Base-by-base conservation (phyloP, 2,888 invertebrate species). In the Leucophenga maculata region DNA sequence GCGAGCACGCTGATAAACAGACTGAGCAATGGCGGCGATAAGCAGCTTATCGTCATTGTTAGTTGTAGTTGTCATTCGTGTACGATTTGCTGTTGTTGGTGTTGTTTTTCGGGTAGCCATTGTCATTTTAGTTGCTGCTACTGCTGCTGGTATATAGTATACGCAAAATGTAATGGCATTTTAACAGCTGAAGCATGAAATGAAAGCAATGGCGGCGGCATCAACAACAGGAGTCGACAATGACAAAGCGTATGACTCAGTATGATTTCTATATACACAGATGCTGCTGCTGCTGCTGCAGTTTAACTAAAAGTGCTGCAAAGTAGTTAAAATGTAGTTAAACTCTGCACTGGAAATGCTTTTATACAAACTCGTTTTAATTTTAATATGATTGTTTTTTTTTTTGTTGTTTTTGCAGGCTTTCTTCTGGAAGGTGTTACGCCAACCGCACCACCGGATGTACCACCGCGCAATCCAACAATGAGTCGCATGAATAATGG, bases 401-500 rank as follows among this genome's bases (percentile, higher is more conserved):
- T 69, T 44, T 48, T 65, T 52, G 59, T 65, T 68, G 65, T 52
- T 68, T 60, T 91, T 90, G 74, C 91, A 95, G 95, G 95, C 92
- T 94, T 94, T 91, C 92, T 95, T 89, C 91, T 95, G 89, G 95
- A 95, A 91, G 93, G 93, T 88, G 91, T 93, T 88, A 92, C 93
- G 89, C 88, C 89, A 85, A 87, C 89, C 84, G 92, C 94, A 84
- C 93, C 93, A 85, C 95, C 95, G 88, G 95, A 95, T 92, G 95
- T 95, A 90, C 95, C 95, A 89, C 95, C 95, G 79, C 93, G 95
- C 87, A 95, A 95, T 90, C 94, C 95, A 85, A 95, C 95, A 90
- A 96, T 95, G 95, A 95, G 92, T 90, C 93, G 96, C 87, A 92
- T 95, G 89, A 95, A 95, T 92, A 95, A 95, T 92, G 95, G 95